phyloP scores from a whole-genome alignment of 1,140 invertebrate genomes.

The Oscheius sp. region DNA sequence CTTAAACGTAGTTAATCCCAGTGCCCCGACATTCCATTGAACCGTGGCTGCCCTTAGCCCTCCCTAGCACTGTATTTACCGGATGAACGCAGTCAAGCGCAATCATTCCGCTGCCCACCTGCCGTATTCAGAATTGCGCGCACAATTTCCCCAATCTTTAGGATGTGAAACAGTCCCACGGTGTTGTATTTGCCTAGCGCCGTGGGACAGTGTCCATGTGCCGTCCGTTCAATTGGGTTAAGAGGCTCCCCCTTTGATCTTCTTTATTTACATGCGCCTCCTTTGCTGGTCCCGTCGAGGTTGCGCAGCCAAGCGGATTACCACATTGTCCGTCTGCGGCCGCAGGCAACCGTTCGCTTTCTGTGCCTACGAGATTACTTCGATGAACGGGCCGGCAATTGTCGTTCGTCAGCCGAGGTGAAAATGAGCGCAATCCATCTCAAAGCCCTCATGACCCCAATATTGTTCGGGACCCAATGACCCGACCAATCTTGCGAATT shows the following conservation, averaged over 20 bases:
- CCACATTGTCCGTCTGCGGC: background rate
- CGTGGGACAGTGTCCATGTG: conserved; percentile 6
- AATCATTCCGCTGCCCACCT: background rate
- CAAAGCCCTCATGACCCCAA: too few species aligned
- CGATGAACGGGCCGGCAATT: too few species aligned
- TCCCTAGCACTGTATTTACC: conserved; percentile 8
- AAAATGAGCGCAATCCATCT: background rate
- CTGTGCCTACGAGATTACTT: background rate
- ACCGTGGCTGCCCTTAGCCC: too few species aligned
- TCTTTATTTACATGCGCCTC: conserved; percentile 12
- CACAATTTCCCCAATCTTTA: background rate
- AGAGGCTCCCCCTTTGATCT: conserved; percentile 7
- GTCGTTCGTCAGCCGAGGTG: background rate
- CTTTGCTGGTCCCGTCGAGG: conserved; percentile 1
- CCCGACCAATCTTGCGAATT: background rate
- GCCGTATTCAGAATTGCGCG: background rate
- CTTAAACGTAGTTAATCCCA: too few species aligned
- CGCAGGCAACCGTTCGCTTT: background rate
- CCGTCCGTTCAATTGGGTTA: conserved; percentile 6
- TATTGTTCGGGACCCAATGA: too few species aligned
- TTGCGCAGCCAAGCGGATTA: conserved; percentile 8
- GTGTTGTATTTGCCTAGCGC: background rate
- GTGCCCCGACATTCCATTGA: too few species aligned
- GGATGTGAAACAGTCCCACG: background rate
- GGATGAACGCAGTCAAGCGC: background rate